Conservation (phyloP, 1,140 invertebrate genomes). For the Drosophila gunungcola region DNA sequence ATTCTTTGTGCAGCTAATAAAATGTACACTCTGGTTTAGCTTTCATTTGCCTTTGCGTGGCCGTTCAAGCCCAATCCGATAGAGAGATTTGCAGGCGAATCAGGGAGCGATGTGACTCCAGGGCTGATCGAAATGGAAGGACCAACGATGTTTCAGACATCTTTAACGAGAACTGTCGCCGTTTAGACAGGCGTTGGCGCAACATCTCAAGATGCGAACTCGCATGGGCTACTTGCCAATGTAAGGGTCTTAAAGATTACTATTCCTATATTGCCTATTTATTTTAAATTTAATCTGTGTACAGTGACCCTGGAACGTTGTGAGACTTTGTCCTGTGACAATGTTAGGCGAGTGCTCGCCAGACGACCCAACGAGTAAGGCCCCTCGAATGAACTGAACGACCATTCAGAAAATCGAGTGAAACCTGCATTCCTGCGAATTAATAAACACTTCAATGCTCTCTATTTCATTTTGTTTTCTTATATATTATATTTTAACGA, state of each 20-base stretch:
- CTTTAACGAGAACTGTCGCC: slow-evolving; percentile 39
- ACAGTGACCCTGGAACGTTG: slow-evolving; percentile 38
- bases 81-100: slow-evolving; percentile 23
- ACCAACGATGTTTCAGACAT: slow-evolving; percentile 28
- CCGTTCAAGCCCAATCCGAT: slow-evolving; percentile 24
- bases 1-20: not conserved
- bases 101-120: slow-evolving; percentile 3
- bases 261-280: not conserved
- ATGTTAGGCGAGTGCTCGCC: slow-evolving; percentile 13
- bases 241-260: no score
- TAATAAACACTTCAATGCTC: slow-evolving; percentile 35
- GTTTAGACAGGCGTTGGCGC: slow-evolving; percentile 16
- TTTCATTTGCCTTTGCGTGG: slow-evolving; percentile 31
- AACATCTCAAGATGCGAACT: slow-evolving; percentile 52
- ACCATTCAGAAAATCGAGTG: not conserved
- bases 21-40: slow-evolving; percentile 9
- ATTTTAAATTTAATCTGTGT: not conserved
- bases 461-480: not conserved
- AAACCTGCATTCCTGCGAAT: not conserved
- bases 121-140: slow-evolving; percentile 6
- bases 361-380: not conserved
- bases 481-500: no score
- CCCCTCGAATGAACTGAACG: no score
- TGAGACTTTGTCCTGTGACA: slow-evolving; percentile 22
- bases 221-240: slow-evolving; percentile 34